Base-by-base conservation (phyloP, 2,797 vertebrate genomes). In the Brachymystax lenok region DNA sequence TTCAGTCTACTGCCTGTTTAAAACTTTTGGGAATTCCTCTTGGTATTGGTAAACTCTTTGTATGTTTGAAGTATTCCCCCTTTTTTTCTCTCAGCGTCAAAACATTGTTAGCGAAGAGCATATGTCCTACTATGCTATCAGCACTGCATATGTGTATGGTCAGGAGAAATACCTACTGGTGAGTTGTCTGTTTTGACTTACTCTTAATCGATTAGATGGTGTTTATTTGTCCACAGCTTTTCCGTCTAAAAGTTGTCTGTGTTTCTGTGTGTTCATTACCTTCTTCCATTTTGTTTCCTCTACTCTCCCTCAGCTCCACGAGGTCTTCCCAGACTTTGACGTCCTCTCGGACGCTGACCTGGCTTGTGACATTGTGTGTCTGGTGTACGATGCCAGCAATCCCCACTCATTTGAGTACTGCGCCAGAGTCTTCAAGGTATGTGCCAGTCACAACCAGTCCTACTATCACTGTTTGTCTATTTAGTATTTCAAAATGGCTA, bases 111-210 rank as follows among this genome's bases (percentile, higher is more conserved):
- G 88, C 76, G 95, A 97, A 79, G 96, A 98, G 76, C 96, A 99
- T 91, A 95, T 92, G 85, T 99, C 97, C 3, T 97, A 94, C 86
- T 99, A 99, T 46, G 96, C 97, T 35, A 97, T 99, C 88, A 98
- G 95, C 84, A 96, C 97, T 5, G 95, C 96, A 46, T 98, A 97
- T 83, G 97, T 99, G 4, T 99, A 98, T 0, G 97, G 97, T 74
- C 97, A 99, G 86, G 97, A 99, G 90, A 99, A 99, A 85, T 99
- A 99, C 79, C 94, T 99, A 79, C 92, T 99, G 89, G 98, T 99
- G 94, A 97, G 97, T 4, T 21, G 3, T 50, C 35, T 69, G 33
- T 17, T 46, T 46, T 21, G 33, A 17, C 2, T 10, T 19, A 50
- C 14, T 59, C 56, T 59, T 21, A 8, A 13, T 10, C 17, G 51